Evolutionary conservation across 1,140 invertebrate species (phyloP).

Genomic region (Lepidurus apus): DNA sequence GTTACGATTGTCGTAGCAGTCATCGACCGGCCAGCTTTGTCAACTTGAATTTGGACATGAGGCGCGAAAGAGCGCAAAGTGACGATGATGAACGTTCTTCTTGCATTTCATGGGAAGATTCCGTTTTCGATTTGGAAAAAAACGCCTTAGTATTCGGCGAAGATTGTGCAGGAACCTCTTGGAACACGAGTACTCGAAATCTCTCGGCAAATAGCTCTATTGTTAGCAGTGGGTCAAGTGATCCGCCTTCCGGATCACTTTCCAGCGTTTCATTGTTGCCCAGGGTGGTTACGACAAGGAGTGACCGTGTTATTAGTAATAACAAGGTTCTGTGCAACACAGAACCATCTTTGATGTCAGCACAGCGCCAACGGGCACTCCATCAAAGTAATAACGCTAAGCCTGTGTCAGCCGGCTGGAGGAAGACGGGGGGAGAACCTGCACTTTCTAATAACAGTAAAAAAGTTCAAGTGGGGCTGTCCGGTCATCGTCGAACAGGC

Average conservation of each 20-base stretch:
- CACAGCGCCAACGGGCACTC: neutral
- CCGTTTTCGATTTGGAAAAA: neutral
- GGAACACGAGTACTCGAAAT: neutral
- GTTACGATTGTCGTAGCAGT: neutral
- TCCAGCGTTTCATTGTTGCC: neutral
- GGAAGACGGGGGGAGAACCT: neutral
- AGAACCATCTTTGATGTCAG: neutral
- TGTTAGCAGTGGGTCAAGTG: neutral
- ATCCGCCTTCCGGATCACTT: neutral
- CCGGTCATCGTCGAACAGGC: neutral
- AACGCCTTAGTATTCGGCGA: too few relatives aligned
- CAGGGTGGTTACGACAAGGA: neutral
- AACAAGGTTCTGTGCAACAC: neutral
- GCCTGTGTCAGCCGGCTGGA: neutral
- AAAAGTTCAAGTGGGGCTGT: neutral
- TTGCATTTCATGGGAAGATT: neutral
- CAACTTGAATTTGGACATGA: conserved; percentile 14
- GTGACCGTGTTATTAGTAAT: neutral
- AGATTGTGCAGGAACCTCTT: neutral
- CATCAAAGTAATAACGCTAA: neutral
- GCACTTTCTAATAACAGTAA: neutral
- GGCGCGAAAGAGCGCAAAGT: neutral
- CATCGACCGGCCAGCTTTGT: conserved; percentile 5
- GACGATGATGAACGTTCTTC: neutral
- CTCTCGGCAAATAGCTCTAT: neutral